These are phyloP conservation scores for Chrysopa pallens DNA, from an alignment of 1,140 invertebrate species.

Conservation along the genomic window DNA sequence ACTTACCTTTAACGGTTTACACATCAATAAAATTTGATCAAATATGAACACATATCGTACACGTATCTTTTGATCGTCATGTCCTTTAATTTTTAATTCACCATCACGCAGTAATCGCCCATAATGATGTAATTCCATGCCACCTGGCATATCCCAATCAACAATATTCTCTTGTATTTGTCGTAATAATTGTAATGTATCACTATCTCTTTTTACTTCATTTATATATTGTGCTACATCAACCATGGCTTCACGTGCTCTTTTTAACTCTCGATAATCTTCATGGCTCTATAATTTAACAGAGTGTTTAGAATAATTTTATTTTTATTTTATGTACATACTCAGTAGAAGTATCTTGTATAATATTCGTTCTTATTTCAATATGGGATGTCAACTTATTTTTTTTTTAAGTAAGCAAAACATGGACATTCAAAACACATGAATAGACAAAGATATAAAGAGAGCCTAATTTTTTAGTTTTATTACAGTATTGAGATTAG, in stretches of 20 bases:
- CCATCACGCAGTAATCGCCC: slow-evolving; percentile 82
- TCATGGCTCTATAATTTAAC: slow-evolving; percentile 45
- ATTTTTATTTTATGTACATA: too few relatives aligned
- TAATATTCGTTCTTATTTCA: too few relatives aligned
- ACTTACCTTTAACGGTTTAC: slow-evolving; percentile 69
- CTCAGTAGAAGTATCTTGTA: too few relatives aligned
- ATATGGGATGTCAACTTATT: too few relatives aligned
- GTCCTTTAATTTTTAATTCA: slow-evolving; percentile 80
- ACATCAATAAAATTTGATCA: slow-evolving; percentile 90
- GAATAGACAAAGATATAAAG: too few relatives aligned
- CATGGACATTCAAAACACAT: too few relatives aligned
- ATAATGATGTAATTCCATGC: slow-evolving; percentile 68
- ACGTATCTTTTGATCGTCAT: slow-evolving; percentile 72
- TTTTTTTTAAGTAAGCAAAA: too few relatives aligned
- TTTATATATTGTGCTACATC: slow-evolving; percentile 96
- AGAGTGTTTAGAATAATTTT: too few relatives aligned
- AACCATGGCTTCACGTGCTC: slow-evolving; percentile 90
- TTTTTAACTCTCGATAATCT: slow-evolving; percentile 62
- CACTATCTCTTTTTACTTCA: slow-evolving; percentile 94
- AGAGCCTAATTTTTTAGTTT: too few relatives aligned
- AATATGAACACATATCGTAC: slow-evolving; percentile 90
- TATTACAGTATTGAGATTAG: too few relatives aligned
- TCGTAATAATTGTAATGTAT: slow-evolving; percentile 76
- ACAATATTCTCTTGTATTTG: slow-evolving; percentile 71
- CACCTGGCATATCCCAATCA: slow-evolving; percentile 61